Conservation (phyloP, 2,113 vertebrate species). For the Psittacara wagleri region DNA sequence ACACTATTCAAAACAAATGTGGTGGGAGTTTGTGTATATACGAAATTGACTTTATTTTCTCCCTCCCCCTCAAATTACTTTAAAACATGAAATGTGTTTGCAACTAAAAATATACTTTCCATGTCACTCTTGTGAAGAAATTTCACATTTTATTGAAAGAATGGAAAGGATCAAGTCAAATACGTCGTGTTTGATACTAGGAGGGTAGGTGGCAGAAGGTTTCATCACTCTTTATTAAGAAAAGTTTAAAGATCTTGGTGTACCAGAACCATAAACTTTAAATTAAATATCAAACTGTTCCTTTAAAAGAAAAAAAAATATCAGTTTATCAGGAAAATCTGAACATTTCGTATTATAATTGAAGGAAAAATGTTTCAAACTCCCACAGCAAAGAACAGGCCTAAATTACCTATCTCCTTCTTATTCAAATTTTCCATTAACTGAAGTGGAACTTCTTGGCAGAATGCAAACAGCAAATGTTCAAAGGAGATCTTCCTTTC, state of each 20-base stretch:
- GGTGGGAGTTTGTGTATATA: background rate
- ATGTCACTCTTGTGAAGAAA: background rate
- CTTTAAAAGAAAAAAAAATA: background rate
- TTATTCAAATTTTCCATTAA: background rate
- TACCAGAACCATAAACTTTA: background rate
- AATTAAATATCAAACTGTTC: background rate
- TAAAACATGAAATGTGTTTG: background rate
- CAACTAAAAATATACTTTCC: background rate
- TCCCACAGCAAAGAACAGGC: background rate
- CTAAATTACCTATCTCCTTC: background rate
- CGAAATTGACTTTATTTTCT: background rate
- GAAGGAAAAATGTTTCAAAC: background rate
- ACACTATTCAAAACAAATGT: background rate
- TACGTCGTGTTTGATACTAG: rapidly evolving
- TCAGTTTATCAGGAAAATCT: background rate
- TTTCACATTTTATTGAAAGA: background rate
- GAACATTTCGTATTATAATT: background rate
- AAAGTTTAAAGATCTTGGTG: background rate
- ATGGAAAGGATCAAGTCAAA: background rate
- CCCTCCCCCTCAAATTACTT: background rate
- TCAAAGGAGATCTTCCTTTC: background rate
- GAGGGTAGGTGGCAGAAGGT: background rate
- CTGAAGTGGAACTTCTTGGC: background rate
- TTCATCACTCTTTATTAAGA: background rate
- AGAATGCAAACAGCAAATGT: background rate